phyloP scores from a whole-genome alignment of 2,113 vertebrate genomes.

The Ellobius talpinus region DNA sequence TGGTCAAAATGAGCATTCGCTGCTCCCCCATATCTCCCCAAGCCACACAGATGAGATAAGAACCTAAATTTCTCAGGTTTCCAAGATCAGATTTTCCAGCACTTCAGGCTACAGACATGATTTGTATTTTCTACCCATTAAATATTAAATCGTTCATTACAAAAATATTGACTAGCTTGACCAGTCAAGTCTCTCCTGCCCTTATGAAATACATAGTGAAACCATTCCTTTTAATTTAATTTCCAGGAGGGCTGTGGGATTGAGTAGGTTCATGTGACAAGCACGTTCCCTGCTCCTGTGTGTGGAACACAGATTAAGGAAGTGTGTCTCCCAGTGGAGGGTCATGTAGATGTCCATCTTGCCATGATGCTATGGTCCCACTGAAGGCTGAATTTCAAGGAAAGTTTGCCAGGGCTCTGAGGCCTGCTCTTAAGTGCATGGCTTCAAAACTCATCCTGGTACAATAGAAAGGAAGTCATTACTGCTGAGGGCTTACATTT shows the following conservation, averaged over 20 bases:
- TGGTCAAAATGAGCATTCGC: accelerated
- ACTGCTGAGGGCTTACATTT: not conserved
- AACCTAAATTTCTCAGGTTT: not conserved
- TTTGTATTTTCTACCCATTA: not conserved
- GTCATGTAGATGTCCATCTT: accelerated
- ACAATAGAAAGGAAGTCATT: not conserved
- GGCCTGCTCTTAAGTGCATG: not conserved
- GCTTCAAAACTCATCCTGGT: not conserved
- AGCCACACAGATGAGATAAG: not conserved
- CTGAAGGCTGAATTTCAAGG: not conserved
- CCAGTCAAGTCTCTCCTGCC: constrained; percentile 38
- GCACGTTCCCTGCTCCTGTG: accelerated
- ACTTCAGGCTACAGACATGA: not conserved
- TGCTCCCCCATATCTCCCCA: too few relatives aligned
- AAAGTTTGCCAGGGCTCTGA: not conserved
- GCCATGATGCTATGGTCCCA: not conserved
- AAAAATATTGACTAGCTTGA: constrained; percentile 62
- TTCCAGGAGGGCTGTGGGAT: not conserved
- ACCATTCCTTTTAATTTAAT: not conserved
- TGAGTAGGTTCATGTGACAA: not conserved
- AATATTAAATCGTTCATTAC: constrained; percentile 57
- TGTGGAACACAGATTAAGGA: accelerated
- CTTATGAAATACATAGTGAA: constrained; percentile 12
- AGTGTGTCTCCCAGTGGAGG: accelerated
- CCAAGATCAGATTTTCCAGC: not conserved